These are phyloP conservation scores for Gavia stellata DNA, from an alignment of 2,113 vertebrate species.

Conservation along the genomic window DNA sequence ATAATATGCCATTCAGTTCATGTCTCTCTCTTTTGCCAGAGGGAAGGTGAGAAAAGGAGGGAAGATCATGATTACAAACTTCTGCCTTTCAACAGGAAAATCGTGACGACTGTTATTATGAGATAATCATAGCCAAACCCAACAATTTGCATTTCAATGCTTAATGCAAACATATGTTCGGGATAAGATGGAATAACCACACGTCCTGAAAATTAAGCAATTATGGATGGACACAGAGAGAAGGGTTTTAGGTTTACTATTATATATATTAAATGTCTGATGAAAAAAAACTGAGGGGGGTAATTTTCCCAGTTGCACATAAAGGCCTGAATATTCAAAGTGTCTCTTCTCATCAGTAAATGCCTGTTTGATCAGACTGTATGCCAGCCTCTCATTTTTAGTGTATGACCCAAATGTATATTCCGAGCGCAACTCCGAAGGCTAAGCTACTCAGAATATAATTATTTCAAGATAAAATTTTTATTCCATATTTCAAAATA, in stretches of 20 bases:
- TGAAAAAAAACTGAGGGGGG: neutral
- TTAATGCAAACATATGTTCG: neutral
- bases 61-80: neutral
- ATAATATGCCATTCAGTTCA: neutral
- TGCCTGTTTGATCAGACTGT: neutral
- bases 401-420: neutral
- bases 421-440: neutral
- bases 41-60: neutral
- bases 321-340: neutral
- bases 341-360: neutral
- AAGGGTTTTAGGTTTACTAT: neutral
- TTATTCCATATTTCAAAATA: neutral
- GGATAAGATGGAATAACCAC: neutral
- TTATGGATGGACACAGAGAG: neutral
- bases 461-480: neutral
- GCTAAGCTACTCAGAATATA: neutral
- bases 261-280: neutral
- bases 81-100: neutral
- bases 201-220: neutral
- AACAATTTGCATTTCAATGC: neutral
- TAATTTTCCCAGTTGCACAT: neutral
- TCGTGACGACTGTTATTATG: neutral
- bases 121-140: neutral
- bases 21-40: neutral
- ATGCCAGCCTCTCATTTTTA: neutral